A percentile compares a stretch with the other conserved stretches of the same genome.
Evolutionary conservation across 2,113 vertebrate genomes (phyloP).

Genomic region (Thamnaconus septentrionalis): DNA sequence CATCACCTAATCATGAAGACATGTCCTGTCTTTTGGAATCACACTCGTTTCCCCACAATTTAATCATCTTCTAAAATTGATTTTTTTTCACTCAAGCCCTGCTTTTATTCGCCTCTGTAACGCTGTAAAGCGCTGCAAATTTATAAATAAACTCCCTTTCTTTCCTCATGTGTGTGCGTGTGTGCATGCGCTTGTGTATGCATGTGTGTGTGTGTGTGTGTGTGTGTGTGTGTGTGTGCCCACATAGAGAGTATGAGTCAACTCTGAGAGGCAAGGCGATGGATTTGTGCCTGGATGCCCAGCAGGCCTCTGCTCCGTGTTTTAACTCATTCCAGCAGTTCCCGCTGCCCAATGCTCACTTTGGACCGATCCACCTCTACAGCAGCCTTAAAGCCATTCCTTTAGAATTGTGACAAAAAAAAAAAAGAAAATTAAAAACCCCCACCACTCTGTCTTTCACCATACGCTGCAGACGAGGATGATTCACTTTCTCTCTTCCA

Average conservation of each 20-base stretch:
- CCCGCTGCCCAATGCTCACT: slow-evolving; percentile 33
- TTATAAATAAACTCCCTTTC: neutral
- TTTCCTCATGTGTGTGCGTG: neutral
- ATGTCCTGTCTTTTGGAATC: no score
- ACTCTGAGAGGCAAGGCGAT: slow-evolving; percentile 41
- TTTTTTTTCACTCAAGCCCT: neutral
- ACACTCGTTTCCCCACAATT: no score
- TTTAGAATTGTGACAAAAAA: slow-evolving; percentile 15
- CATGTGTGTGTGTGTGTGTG: neutral
- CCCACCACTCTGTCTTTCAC: neutral
- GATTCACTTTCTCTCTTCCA: neutral
- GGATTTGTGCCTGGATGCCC: slow-evolving; percentile 49
- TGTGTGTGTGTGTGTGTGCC: slow-evolving; percentile 9
- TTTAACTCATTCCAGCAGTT: slow-evolving; percentile 64
- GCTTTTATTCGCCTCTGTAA: neutral
- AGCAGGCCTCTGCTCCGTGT: slow-evolving; percentile 41
- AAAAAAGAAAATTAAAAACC: no score
- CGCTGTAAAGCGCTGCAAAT: neutral
- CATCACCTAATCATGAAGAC: no score
- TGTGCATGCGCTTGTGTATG: slow-evolving; percentile 19
- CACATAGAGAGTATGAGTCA: slow-evolving; percentile 55
- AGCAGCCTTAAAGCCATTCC: slow-evolving; percentile 21
- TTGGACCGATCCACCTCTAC: slow-evolving; percentile 27
- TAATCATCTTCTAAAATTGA: neutral
- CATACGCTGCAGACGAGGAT: slow-evolving; percentile 5